A percentile compares a stretch with the other conserved stretches of the same genome.
These are phyloP conservation scores for Platanista minor DNA, from an alignment of 2,113 vertebrate genomes.

Conservation along the genomic window DNA sequence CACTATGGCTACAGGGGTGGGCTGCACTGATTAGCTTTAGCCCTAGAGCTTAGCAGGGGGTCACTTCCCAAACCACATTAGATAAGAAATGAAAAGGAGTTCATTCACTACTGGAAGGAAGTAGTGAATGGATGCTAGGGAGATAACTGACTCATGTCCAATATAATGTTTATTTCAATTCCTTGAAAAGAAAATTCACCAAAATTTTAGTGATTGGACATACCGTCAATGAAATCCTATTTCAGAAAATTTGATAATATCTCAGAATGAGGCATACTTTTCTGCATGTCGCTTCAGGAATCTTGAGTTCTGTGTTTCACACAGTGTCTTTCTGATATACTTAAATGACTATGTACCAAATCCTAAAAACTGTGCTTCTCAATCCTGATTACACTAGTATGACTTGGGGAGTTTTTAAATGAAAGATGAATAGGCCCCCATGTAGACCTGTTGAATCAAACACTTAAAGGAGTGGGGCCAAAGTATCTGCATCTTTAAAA, in stretches of 20 bases:
- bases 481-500: neutral
- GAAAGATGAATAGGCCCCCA: neutral
- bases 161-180: neutral
- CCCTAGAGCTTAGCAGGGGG: neutral
- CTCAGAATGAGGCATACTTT: neutral
- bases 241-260: neutral
- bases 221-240: neutral
- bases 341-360: constrained; percentile 38
- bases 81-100: neutral
- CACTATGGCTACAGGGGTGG: neutral
- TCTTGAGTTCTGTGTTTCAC: constrained; percentile 41
- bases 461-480: neutral
- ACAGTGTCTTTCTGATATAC: constrained; percentile 24
- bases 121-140: neutral
- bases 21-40: neutral
- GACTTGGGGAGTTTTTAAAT: neutral
- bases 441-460: neutral
- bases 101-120: neutral
- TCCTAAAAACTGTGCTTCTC: neutral
- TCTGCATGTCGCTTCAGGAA: constrained; percentile 1
- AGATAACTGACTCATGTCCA: neutral
- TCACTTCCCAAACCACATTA: neutral
- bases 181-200: neutral
- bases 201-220: neutral
- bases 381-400: neutral